Percentiles rank a stretch among this genome's conserved stretches.
Conservation (phyloP, 23 tunicate genomes). For the Halocynthia aurantium region DNA sequence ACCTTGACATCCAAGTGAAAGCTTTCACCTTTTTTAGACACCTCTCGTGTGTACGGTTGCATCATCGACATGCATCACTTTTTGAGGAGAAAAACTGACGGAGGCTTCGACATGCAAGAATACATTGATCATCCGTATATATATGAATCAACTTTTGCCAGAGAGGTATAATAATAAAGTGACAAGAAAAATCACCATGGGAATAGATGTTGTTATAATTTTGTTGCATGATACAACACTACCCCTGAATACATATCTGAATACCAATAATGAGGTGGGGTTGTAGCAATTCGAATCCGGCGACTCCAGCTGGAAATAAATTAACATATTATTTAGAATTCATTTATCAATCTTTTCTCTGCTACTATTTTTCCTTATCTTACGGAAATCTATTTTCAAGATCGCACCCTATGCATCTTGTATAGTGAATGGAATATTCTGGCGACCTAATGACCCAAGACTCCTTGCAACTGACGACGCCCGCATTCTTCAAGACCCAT, state of each 20-base stretch:
- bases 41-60: constrained; percentile 82
- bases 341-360: no score
- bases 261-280: no score
- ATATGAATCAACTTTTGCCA: constrained; percentile 86
- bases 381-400: neutral
- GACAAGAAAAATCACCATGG: neutral
- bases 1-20: neutral
- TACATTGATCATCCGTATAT: constrained; percentile 66
- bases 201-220: neutral
- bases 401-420: constrained; percentile 98
- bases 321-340: no score
- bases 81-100: constrained; percentile 70
- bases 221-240: neutral
- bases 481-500: constrained; percentile 32
- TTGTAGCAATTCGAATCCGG: neutral
- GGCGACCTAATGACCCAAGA: constrained; percentile 96
- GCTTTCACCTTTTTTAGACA: constrained; percentile 25
- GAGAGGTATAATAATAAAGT: constrained; percentile 41
- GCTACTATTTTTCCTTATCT: neutral
- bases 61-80: constrained; percentile 92
- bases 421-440: constrained; percentile 91
- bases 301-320: no score
- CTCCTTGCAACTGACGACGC: constrained; percentile 64
- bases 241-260: no score
- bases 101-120: constrained; percentile 81